Evolutionary conservation across 2,888 invertebrate genomes (phyloP).

Genomic region (Himalopsyche kuldschensis): DNA sequence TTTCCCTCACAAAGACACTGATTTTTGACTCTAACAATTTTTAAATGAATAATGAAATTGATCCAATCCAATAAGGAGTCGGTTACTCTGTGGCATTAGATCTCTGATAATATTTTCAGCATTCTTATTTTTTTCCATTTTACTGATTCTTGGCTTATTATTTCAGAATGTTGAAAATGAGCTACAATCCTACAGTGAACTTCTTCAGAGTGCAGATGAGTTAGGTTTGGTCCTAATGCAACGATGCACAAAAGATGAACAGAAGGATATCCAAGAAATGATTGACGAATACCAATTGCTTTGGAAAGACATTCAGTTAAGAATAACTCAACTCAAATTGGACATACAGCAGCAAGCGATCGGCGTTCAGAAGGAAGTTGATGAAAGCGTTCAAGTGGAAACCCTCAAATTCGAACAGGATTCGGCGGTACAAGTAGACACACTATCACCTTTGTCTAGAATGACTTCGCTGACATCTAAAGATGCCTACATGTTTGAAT

Average conservation of each 20-base stretch:
- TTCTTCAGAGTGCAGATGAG: constrained; percentile 62
- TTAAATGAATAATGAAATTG: too few species aligned
- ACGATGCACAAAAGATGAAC: constrained; percentile 60
- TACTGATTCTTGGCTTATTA: neutral
- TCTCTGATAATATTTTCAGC: neutral
- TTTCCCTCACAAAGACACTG: too few species aligned
- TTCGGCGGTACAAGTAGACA: constrained; percentile 80
- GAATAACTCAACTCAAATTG: constrained; percentile 54
- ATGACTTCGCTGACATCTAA: constrained; percentile 77
- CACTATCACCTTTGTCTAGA: constrained; percentile 63
- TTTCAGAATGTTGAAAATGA: constrained; percentile 58
- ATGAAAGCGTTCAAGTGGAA: constrained; percentile 70
- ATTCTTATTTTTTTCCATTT: neutral
- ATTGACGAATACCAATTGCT: constrained; percentile 68
- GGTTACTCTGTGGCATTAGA: too few species aligned
- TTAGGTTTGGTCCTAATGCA: constrained; percentile 63
- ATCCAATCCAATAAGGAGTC: too few species aligned
- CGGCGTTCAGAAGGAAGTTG: constrained; percentile 51
- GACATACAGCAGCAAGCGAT: constrained; percentile 46
- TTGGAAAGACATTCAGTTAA: constrained; percentile 63
- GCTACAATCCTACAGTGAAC: constrained; percentile 55
- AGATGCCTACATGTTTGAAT: constrained; percentile 79
- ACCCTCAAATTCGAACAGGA: constrained; percentile 77
- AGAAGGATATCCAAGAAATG: constrained; percentile 59
- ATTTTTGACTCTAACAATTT: too few species aligned